Evolutionary conservation across 2,888 invertebrate genomes (phyloP), one percentile per base, ranked within the genome.

Genomic region (Himalopsyche tibetana): DNA sequence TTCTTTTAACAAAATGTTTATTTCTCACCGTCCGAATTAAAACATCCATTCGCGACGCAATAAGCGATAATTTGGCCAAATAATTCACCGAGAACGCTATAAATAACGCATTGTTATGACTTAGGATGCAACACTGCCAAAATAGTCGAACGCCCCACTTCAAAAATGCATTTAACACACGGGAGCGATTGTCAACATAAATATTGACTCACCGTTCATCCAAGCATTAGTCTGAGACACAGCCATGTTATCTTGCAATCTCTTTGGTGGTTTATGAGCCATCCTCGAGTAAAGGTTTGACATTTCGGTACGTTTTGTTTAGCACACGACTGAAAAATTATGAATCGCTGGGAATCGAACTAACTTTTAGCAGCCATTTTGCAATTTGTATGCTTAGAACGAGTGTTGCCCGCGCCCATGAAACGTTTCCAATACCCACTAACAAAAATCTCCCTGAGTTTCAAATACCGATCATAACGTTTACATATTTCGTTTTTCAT

Each of bases 181-280:
- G 28, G 8, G 63, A n/a, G 63, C 63, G 63, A 79, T 51, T 79
- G 83, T 83, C 83, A 79, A 83, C 83, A 79, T 42, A 83, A 83
- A 83, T 79, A 55, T 55, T 55, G 40, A 40, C 95, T 96, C 94
- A 97, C 97, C 97, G 92, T 97, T 96, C 94, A 96, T 96, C 97
- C 97, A 97, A 90, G 96, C 95, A 92, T 96, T 96, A 74, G 96
- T 96, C 93, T 97, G 97, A 84, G 96, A 95, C 90, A 96, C 96
- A 89, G 96, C 94, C 94, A 97, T 95, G 90, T 94, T 94, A 91
- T 96, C 96, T 90, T 95, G 96, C 91, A 95, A 94, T 90, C 96
- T 95, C 93, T 96, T 96, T 88, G 94, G 93, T 89, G 96, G 95
- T 92, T 96, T 96, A 89, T 95, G 94, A 89, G 95, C 94, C 89